Evolutionary conservation across 2,113 vertebrate species (phyloP), one percentile per base, ranked within the genome.

Genomic region (Neoarius graeffei): DNA sequence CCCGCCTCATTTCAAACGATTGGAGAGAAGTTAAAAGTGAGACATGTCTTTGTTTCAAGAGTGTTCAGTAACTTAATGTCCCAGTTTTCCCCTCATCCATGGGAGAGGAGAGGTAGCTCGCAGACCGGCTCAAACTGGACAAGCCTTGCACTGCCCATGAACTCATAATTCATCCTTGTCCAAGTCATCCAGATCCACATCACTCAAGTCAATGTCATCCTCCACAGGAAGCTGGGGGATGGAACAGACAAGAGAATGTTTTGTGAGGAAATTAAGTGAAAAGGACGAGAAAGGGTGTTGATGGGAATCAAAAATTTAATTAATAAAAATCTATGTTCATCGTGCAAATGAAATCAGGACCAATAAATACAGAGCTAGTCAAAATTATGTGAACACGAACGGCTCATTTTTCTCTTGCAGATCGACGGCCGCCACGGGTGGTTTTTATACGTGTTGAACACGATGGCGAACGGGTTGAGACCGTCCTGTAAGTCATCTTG

Each of bases 201-300:
- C 98, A 1, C 97, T 99, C 91, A 99, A 96, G 93, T 99, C 98
- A 35, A 98, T 97, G 42, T 99, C 97, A 0, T 99, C 98, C 95
- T 99, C 98, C 90, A 94, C 94, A 0, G 98, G 98, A 90, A 98
- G 97, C 98, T 99, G 91, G 71, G 76, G 50, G 52, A 67, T 90
- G 0, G 81, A 35, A 56, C 15, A 42, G 9, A 54, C 4, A 52
- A 23, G 35, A 82, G 0, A 48, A 80, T 17, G 25, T 56, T 19
- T 60, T 59, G 77, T 56, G n/a, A 20, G 56, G 27, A 82, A 1
- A 52, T 9, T 35, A 59, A 79, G 5, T 48, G 19, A 25, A 30
- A 13, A 42, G 10, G 25, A 77, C 20, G 14, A 52, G 23, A 52
- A 54, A 7, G 76, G 10, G 35, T 6, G 48, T 77, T 14, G 25